phyloP scores from a whole-genome alignment of 2,113 vertebrate species.

The Apteryx mantelli region DNA sequence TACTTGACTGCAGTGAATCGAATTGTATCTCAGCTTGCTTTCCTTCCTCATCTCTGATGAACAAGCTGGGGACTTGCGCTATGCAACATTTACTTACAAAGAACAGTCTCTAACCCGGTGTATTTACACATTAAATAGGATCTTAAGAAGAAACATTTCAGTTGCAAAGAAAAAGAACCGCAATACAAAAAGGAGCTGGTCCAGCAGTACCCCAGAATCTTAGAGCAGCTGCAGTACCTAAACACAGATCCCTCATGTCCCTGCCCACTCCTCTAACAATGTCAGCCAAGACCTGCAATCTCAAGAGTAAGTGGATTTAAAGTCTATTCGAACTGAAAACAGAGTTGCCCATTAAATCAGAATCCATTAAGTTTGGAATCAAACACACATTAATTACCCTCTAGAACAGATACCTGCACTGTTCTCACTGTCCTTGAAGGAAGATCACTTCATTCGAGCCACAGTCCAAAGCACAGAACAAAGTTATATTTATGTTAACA shows the following conservation, averaged over 20 bases:
- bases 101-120: neutral
- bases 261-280: neutral
- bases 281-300: fast-evolving
- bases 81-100: fast-evolving
- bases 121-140: neutral
- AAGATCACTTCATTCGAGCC: neutral
- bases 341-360: too few species aligned
- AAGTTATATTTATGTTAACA: neutral
- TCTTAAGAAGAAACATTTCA: neutral
- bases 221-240: neutral
- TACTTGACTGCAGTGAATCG: neutral
- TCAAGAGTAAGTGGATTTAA: neutral
- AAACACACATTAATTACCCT: neutral
- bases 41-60: neutral
- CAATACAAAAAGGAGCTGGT: neutral
- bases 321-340: neutral
- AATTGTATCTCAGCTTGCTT: neutral
- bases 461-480: neutral
- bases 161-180: neutral
- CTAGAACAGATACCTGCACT: neutral
- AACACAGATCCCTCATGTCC: neutral
- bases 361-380: neutral
- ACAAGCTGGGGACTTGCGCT: neutral
- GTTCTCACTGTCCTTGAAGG: neutral
- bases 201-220: fast-evolving